phyloP scores from a whole-genome alignment of 2,797 vertebrate species.

The Enteromius afrohamiltoni region DNA sequence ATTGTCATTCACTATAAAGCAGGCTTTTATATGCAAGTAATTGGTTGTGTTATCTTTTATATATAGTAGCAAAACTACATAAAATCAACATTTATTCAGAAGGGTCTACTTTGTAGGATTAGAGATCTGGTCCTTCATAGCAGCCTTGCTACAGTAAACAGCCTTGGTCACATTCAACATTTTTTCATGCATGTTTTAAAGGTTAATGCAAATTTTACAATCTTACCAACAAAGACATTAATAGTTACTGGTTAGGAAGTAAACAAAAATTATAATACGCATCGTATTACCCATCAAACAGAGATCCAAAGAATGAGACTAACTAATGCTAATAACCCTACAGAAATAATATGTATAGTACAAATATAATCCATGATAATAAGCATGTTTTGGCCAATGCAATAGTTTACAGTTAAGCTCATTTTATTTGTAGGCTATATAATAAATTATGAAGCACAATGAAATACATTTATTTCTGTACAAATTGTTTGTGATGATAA shows the following conservation, averaged over 20 bases:
- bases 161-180: not conserved
- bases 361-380: not conserved
- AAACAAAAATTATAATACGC: not conserved
- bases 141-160: slow-evolving; percentile 8
- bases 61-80: not conserved
- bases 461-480: not conserved
- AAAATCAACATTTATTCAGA: not conserved
- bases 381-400: not conserved
- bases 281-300: not conserved
- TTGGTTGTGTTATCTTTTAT: not conserved
- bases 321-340: not conserved
- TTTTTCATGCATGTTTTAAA: not conserved
- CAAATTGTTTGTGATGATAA: not conserved
- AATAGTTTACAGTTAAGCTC: not conserved
- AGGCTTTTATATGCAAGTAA: not conserved
- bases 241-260: not conserved
- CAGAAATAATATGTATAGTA: not conserved
- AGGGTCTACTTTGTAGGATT: not conserved
- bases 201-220: not conserved
- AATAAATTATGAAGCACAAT: not conserved
- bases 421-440: not conserved
- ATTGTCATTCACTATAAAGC: not conserved
- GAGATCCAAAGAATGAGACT: not conserved
- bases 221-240: not conserved
- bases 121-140: not conserved